These are phyloP conservation scores for Matsumyia berberina DNA, from an alignment of 2,888 invertebrate species.

Conservation along the genomic window DNA sequence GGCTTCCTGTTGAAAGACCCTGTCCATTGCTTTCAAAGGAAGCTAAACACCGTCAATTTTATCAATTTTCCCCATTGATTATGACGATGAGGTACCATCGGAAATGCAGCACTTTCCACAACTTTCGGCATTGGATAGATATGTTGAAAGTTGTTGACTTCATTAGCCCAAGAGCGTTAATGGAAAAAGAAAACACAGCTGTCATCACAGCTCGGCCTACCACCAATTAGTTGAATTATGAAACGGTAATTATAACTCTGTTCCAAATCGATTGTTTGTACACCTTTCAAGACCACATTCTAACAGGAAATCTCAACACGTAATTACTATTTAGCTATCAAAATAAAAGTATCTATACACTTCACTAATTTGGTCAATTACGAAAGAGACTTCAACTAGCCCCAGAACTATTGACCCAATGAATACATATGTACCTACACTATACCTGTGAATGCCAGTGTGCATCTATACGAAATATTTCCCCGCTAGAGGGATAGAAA, in stretches of 20 bases:
- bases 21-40: too few relatives aligned
- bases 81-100: too few relatives aligned
- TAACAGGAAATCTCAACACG: slow-evolving; percentile 36
- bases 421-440: not conserved
- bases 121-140: too few relatives aligned
- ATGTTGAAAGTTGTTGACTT: too few relatives aligned
- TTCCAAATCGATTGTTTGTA: not conserved
- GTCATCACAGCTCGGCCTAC: not conserved
- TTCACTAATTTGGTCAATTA: slow-evolving; percentile 64
- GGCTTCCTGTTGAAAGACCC: too few relatives aligned
- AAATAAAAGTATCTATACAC: slow-evolving; percentile 46
- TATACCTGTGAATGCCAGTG: slow-evolving; percentile 20
- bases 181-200: not conserved
- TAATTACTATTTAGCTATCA: slow-evolving; percentile 25
- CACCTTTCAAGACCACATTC: not conserved
- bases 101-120: too few relatives aligned
- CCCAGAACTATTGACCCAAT: slow-evolving; percentile 57
- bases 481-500: slow-evolving; percentile 57
- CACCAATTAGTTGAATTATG: not conserved
- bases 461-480: slow-evolving; percentile 27
- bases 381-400: slow-evolving; percentile 62
- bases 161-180: not conserved
- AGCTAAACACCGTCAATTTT: too few relatives aligned
- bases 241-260: slow-evolving; percentile 1
- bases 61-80: too few relatives aligned